phyloP scores from a whole-genome alignment of 2,113 vertebrate species.

The Hypomesus transpacificus region DNA sequence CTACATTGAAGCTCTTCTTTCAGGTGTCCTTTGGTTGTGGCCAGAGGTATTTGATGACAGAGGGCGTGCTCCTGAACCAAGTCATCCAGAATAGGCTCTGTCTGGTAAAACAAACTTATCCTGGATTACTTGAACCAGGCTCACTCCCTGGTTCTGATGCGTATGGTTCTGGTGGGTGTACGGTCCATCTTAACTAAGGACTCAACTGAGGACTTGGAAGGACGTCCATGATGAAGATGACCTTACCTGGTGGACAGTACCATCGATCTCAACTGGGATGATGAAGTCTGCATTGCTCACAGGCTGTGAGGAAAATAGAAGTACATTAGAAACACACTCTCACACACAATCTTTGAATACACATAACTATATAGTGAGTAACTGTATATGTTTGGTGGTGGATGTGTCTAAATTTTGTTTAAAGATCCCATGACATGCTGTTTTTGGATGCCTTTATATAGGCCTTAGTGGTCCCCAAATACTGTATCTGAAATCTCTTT shows the following conservation, averaged over 20 bases:
- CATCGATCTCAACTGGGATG: slow-evolving; percentile 93
- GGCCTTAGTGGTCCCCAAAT: too few relatives aligned
- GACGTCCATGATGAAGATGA: neutral
- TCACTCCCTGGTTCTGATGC: slow-evolving; percentile 57
- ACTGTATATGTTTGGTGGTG: slow-evolving; percentile 24
- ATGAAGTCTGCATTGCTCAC: slow-evolving; percentile 95
- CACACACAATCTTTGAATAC: neutral
- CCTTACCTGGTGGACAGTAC: slow-evolving; percentile 86
- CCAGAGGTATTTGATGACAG: slow-evolving; percentile 27
- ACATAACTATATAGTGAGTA: neutral
- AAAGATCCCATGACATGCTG: too few relatives aligned
- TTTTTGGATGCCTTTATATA: too few relatives aligned
- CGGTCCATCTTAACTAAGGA: neutral
- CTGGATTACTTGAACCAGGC: slow-evolving; percentile 99
- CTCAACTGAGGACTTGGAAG: neutral
- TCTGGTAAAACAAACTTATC: slow-evolving; percentile 94
- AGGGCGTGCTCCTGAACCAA: slow-evolving; percentile 86
- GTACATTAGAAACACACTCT: neutral
- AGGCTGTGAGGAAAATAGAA: slow-evolving; percentile 68
- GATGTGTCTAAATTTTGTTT: slow-evolving; percentile 23
- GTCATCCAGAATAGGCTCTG: slow-evolving; percentile 97
- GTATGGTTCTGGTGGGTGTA: too few relatives aligned
- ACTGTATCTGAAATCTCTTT: too few relatives aligned
- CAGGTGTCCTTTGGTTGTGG: neutral
- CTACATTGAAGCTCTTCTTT: neutral